phyloP scores from a whole-genome alignment of 2,888 invertebrate genomes.

The Orchestes rusci region DNA sequence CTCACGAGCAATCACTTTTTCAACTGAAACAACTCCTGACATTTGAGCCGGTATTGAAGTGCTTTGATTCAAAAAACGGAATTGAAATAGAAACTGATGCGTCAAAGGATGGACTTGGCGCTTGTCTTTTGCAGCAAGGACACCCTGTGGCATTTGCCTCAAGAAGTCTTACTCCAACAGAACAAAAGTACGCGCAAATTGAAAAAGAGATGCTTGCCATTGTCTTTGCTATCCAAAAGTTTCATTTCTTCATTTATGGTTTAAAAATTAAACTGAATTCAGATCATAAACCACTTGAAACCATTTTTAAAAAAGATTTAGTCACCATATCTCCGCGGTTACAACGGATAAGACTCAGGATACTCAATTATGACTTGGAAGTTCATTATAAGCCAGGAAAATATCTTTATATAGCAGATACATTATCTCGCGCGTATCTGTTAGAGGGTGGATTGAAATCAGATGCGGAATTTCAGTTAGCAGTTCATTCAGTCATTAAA shows the following conservation, averaged over 20 bases:
- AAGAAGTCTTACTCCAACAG: constrained; percentile 29
- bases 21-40: constrained; percentile 27
- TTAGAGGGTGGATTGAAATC: constrained; percentile 6
- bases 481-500: constrained; percentile 21
- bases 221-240: constrained; percentile 32
- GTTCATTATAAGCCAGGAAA: constrained; percentile 31
- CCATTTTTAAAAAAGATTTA: constrained; percentile 32
- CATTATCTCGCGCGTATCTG: constrained; percentile 24
- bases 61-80: constrained; percentile 27
- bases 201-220: constrained; percentile 38
- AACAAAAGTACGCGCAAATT: constrained; percentile 38
- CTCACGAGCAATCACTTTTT: constrained; percentile 19
- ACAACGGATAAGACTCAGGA: constrained; percentile 31
- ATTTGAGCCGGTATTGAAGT: constrained; percentile 27
- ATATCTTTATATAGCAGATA: constrained; percentile 28
- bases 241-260: constrained; percentile 26
- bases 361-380: constrained; percentile 29
- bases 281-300: constrained; percentile 35
- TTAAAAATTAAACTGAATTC: not conserved
- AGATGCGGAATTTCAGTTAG: constrained; percentile 19
- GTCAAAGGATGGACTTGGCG: constrained; percentile 30
- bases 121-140: constrained; percentile 34
- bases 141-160: constrained; percentile 35
- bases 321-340: constrained; percentile 26
- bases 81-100: constrained; percentile 34